Conservation (phyloP, 2,888 invertebrate species). For the Volucella zonaria region DNA sequence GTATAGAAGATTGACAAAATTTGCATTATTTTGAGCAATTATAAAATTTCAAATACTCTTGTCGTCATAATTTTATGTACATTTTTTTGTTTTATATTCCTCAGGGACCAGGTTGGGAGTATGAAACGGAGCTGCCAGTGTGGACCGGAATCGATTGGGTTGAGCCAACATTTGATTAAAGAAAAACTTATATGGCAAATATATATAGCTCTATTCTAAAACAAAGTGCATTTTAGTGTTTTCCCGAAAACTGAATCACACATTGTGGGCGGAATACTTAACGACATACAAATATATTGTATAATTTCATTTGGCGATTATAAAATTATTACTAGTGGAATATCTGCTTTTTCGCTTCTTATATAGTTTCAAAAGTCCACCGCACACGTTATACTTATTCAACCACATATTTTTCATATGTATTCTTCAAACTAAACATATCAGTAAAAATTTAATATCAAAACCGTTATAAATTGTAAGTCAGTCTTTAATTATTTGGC, state of each 20-base stretch:
- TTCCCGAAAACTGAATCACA: constrained; percentile 64
- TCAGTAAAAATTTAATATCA: no score
- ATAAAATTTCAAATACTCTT: not conserved
- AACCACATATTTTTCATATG: no score
- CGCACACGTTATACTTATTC: no score
- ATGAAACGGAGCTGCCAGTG: constrained; percentile 94
- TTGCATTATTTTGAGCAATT: no score
- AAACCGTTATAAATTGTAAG: no score
- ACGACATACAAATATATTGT: constrained; percentile 56
- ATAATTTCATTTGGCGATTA: constrained; percentile 3
- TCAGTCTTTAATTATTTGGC: not conserved
- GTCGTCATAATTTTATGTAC: not conserved
- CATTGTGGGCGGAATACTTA: constrained; percentile 66
- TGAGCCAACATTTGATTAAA: constrained; percentile 84
- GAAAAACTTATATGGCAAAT: constrained; percentile 11
- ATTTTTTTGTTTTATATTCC: constrained; percentile 72
- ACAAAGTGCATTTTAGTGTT: constrained; percentile 72
- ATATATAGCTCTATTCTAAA: constrained; percentile 45
- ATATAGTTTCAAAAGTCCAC: no score
- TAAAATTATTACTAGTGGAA: no score
- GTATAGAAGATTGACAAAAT: no score
- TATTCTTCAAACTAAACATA: no score
- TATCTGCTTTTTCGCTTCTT: no score
- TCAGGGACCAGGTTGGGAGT: constrained; percentile 97
- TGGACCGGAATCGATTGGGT: constrained; percentile 96